Percentiles rank a stretch among this genome's conserved stretches.
Evolutionary conservation across 2,888 invertebrate genomes (phyloP).

Genomic region (Boloria selene): DNA sequence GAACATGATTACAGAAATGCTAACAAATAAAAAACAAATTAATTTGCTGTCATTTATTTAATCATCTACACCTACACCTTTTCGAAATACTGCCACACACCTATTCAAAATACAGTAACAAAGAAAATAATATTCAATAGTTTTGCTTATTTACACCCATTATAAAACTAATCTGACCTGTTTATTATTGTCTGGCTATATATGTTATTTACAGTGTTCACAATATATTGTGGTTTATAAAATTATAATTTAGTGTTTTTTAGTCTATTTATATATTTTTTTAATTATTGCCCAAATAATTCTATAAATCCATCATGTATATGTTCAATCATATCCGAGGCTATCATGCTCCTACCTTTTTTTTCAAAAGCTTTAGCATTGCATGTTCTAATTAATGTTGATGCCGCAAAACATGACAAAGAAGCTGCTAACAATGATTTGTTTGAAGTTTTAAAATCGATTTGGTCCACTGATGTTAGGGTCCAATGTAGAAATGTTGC

Average conservation of each 20-base stretch:
- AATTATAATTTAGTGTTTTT: background rate
- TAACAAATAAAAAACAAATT: too few species aligned
- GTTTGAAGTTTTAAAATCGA: slow-evolving; percentile 50
- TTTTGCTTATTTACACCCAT: too few species aligned
- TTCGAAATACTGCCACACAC: too few species aligned
- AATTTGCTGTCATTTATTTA: too few species aligned
- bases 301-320: slow-evolving; percentile 88
- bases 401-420: slow-evolving; percentile 91
- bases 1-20: too few species aligned
- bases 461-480: slow-evolving; percentile 56
- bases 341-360: slow-evolving; percentile 91
- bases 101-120: too few species aligned
- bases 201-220: too few species aligned
- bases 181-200: too few species aligned
- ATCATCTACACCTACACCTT: too few species aligned
- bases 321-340: slow-evolving; percentile 93
- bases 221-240: background rate
- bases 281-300: slow-evolving; percentile 59
- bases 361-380: slow-evolving; percentile 90
- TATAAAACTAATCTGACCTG: too few species aligned
- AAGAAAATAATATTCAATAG: too few species aligned
- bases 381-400: slow-evolving; percentile 89
- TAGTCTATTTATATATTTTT: background rate
- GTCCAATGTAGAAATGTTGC: slow-evolving; percentile 94
- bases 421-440: slow-evolving; percentile 81